Evolutionary conservation across 2,888 invertebrate genomes (phyloP), one percentile per base, ranked within the genome.

Genomic region (Helicoverpa assulta): DNA sequence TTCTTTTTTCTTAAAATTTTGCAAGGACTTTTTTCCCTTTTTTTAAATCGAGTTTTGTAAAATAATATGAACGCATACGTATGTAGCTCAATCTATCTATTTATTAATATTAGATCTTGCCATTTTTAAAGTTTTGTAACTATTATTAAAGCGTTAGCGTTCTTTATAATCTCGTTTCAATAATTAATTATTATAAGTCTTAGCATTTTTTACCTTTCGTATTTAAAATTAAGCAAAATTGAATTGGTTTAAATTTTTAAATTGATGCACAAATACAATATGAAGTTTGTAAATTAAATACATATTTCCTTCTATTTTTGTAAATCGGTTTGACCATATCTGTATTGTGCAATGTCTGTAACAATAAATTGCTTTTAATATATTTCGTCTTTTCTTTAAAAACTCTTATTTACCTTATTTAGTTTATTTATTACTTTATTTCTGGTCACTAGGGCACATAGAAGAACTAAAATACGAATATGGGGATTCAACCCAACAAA

Each of bases 341-440:
- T 78, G 77, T 84, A 85, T 78, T 83, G 88, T 88, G 88, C 88
- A 88, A 89, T 88, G 79, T 88, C 78, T 83, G 73, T 86, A 77
- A 83, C 77, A 91, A 86, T 90, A 89, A 86, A 90, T 84, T 77
- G 90, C 90, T 90, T 91, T 90, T 88, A 79, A 85, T 82, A 86
- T 80, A 76, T 55, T 47, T 29, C 12, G 21, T 18, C 6, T 47
- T 18, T 73, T 29, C 58, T 56, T 76, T 53, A 5, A 53, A 26
- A 21, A 56, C 1, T 33, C 33, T 6, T 7, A 1, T 33, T 7
- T 8, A 33, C 33, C 33, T 33, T 33, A 8, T 33, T 33, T 33
- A 8, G 33, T 33, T 33, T 26, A 26, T 21, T 21, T 21, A 2
- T 21, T 21, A 21, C 21, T 21, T 21, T 21, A 21, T 26, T 26